phyloP scores from a whole-genome alignment of 2,797 vertebrate genomes.

The Thalassophryne amazonica region DNA sequence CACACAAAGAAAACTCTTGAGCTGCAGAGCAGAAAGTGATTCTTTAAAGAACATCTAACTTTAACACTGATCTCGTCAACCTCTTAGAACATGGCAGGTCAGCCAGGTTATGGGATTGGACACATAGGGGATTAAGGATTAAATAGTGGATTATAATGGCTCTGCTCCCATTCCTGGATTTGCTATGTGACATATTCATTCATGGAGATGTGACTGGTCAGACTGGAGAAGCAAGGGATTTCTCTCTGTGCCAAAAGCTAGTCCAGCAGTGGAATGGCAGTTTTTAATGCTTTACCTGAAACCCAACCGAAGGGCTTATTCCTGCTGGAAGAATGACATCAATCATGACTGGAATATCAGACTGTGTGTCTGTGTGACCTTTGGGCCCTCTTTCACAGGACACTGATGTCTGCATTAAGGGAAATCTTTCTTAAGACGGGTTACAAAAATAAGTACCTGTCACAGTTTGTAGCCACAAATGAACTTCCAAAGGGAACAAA shows the following conservation, averaged over 20 bases:
- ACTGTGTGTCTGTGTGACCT: constrained; percentile 23
- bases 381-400: too few species aligned
- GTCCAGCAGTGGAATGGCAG: constrained; percentile 35
- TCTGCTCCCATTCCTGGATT: constrained; percentile 38
- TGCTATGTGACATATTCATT: constrained; percentile 57
- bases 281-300: constrained; percentile 21
- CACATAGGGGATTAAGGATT: constrained; percentile 67
- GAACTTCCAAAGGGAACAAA: too few species aligned
- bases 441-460: too few species aligned
- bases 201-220: constrained; percentile 60
- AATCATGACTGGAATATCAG: constrained; percentile 50
- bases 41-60: constrained; percentile 32
- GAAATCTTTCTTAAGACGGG: too few species aligned
- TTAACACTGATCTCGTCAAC: constrained; percentile 50
- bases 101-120: constrained; percentile 60
- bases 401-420: too few species aligned
- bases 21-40: constrained; percentile 14
- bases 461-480: too few species aligned
- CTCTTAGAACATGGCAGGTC: constrained; percentile 53
- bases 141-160: constrained; percentile 58
- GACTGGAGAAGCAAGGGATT: constrained; percentile 46
- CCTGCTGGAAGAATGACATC: constrained; percentile 34
- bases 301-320: constrained; percentile 28
- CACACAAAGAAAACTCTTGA: constrained; percentile 20
- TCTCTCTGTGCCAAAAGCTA: constrained; percentile 43